Evolutionary conservation across 2,797 vertebrate species (phyloP), one percentile per base, ranked within the genome.

Genomic region (Sebastes kiyomatsui): DNA sequence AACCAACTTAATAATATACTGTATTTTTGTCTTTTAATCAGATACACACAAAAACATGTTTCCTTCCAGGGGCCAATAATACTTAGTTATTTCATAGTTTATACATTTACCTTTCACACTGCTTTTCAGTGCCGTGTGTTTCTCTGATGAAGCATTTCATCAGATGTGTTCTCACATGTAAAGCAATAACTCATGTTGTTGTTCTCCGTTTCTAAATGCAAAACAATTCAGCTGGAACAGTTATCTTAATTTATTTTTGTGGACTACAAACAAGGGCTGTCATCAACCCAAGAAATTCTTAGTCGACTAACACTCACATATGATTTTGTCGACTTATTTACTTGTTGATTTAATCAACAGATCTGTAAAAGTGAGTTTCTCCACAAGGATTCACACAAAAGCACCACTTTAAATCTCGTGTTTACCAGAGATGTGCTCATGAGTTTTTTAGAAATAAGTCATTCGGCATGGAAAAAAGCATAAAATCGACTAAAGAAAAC

Each of bases 261-360:
- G 28, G 46, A 73, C 9, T 60, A 12, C 27, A 71, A 46, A 46
- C 55, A 38, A 46, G 14, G 42, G 42, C 42, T 46, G 42, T 46
- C 42, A 46, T 18, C 2, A 14, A 18, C 42, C 38, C 1, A 42
- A 46, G 42, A 18, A 46, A 46, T 46, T 46, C 42, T 46, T 46
- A 46, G 42, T 46, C 42, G 6, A 46, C 42, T 46, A 46, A 46
- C 42, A 46, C 16, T 46, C 42, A 18, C 42, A 18, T 46, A 18
- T 3, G 42, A 46, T 18, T 18, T 18, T 46, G 14, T 46, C 42
- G 42, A 46, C 42, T 46, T 2, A 46, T 46, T 3, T 18, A 46
- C 16, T 18, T 0, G 16, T 46, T 46, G 42, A 18, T 46, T 46
- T 18, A 46, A 0, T 0, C 42, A 0, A 46, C 42, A 46, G 1